Evolutionary conservation across 2,797 vertebrate genomes (phyloP).

Genomic region (Myotis pilosus): DNA sequence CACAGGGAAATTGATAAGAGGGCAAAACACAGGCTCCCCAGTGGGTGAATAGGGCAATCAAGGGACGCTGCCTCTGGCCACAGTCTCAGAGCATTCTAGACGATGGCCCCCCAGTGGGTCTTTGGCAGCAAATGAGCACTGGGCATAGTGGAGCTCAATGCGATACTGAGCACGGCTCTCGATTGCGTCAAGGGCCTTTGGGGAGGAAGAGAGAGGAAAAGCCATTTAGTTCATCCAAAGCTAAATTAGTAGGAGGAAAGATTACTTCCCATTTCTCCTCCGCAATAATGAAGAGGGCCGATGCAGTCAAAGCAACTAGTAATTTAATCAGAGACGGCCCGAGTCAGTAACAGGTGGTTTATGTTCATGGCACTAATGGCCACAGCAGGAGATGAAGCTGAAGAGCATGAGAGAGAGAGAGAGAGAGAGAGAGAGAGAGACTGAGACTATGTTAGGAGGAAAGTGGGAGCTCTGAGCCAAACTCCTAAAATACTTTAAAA

Average conservation of each 20-base stretch:
- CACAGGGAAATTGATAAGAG: not conserved
- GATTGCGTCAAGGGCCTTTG: not conserved
- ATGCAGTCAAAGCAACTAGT: not conserved
- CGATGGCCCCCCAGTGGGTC: not conserved
- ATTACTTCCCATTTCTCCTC: not conserved
- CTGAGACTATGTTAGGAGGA: not conserved
- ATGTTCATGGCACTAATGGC: too few species aligned
- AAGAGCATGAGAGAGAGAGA: too few species aligned
- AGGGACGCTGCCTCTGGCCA: not conserved
- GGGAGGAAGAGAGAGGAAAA: not conserved
- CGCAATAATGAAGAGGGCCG: not conserved
- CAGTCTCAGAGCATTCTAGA: not conserved
- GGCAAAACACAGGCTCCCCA: not conserved
- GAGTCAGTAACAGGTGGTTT: not conserved
- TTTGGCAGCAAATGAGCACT: not conserved
- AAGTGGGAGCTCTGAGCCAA: not conserved
- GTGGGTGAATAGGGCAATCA: not conserved
- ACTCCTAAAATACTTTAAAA: not conserved
- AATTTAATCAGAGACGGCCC: not conserved
- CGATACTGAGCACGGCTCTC: not conserved
- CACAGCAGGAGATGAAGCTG: too few species aligned
- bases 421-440: not conserved
- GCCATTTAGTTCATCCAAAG: not conserved
- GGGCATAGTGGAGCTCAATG: not conserved
- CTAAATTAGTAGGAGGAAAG: not conserved